Conservation (phyloP, 2,888 invertebrate genomes). For the Odontomyia ornata region DNA sequence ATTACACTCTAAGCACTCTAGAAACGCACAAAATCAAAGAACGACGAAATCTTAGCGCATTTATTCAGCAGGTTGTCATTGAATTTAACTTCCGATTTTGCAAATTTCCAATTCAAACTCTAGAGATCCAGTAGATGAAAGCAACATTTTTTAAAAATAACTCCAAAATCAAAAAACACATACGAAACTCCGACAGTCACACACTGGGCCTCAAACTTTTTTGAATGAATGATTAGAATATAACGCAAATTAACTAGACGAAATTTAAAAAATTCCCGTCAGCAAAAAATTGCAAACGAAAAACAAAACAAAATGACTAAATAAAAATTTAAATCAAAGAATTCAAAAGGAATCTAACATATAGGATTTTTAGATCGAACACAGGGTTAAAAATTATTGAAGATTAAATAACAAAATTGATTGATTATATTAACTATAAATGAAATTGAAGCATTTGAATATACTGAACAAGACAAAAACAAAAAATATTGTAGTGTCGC, state of each 20-base stretch:
- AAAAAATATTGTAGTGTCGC: slow-evolving; percentile 13
- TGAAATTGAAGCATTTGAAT: neutral
- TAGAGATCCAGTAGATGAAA: neutral
- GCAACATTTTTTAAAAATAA: too few relatives aligned
- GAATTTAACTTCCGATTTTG: neutral
- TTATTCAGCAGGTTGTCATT: neutral
- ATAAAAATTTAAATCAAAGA: neutral
- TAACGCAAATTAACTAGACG: slow-evolving; percentile 8
- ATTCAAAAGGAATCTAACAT: neutral
- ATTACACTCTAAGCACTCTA: neutral
- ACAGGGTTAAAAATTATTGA: slow-evolving; percentile 39
- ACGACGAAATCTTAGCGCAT: neutral
- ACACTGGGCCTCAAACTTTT: slow-evolving; percentile 6
- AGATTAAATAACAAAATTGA: slow-evolving; percentile 34
- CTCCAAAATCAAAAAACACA: neutral
- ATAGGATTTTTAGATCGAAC: slow-evolving; percentile 40
- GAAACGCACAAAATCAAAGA: neutral
- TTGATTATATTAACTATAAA: neutral
- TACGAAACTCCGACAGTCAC: neutral
- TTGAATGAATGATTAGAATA: neutral
- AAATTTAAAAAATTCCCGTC: neutral
- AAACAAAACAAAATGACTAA: slow-evolving; percentile 9
- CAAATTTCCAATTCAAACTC: neutral
- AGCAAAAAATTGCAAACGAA: neutral
- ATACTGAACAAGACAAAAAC: neutral